Evolutionary conservation across 2,113 vertebrate genomes (phyloP), one percentile per base, ranked within the genome.

Genomic region (Phalacrocorax carbo): DNA sequence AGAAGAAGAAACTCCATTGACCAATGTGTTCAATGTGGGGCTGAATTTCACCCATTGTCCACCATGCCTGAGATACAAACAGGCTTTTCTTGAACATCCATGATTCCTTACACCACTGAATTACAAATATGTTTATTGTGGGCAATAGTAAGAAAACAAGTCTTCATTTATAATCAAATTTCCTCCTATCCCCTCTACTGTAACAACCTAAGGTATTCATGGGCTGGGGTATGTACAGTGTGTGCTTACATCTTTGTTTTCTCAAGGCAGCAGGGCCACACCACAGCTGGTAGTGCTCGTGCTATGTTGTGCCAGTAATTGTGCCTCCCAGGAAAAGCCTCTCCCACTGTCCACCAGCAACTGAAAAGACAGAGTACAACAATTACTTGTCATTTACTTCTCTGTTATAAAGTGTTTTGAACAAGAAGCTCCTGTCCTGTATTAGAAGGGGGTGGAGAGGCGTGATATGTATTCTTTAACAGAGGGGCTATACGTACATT

Each of bases 81-180:
- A 83, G 65, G 49, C 89, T 95, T 96, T 96, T 93, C 82, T 97
- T 96, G 85, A 69, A 44, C 38, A 78, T 55, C 58, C 52, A 5
- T 38, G 38, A 42, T 96, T 97, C 96, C 95, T 96, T 79, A 85
- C 87, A 93, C 89, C 90, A 86, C 91, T 86, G 95, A 82, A 66
- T 81, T 81, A 93, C 93, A 98, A 97, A 92, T 96, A 96, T 90
- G 80, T 93, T 95, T 95, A 96, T 93, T 97, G 81, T 97, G 82
- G 86, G 79, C 82, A 94, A 92, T 30, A 8, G 88, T 95, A 88
- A 88, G 95, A 96, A 97, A 96, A 95, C 95, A 96, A 96, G 75
- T 51, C 71, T 58, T 48, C 70, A 78, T 96, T 97, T 92, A 84
- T 94, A 93, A 92, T 29, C 0, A 0, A 65, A 88, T 93, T 93